These are phyloP conservation scores for Myanophis thanlyinensis DNA, from an alignment of 2,113 vertebrate species.

Conservation along the genomic window DNA sequence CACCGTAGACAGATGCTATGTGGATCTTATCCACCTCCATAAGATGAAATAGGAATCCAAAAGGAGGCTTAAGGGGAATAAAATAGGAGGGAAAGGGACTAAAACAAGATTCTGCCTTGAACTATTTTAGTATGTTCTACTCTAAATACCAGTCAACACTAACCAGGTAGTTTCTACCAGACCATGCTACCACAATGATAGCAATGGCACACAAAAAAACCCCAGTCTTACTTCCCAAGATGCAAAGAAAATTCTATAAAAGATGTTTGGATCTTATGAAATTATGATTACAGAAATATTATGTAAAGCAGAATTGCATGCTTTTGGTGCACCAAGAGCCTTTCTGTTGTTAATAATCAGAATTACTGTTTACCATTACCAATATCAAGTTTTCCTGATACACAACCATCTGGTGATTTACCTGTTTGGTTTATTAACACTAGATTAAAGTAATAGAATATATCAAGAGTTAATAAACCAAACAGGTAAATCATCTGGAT, in stretches of 20 bases:
- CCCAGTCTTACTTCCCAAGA: background rate
- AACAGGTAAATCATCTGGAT: background rate
- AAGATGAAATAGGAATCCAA: background rate
- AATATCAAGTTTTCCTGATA: background rate
- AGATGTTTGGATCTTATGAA: background rate
- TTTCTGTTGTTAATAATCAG: background rate
- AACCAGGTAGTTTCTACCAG: background rate
- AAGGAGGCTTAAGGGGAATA: background rate
- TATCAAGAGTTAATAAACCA: background rate
- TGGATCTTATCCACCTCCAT: background rate
- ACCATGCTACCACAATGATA: background rate
- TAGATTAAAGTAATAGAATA: background rate
- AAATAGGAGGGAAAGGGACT: background rate
- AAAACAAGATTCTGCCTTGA: background rate
- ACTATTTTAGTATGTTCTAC: background rate
- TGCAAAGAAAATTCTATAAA: background rate
- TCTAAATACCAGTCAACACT: background rate
- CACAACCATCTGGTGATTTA: background rate
- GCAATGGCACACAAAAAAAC: background rate
- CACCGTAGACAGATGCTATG: background rate
- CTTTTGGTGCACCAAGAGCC: background rate
- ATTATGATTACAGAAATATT: background rate
- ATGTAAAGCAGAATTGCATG: background rate
- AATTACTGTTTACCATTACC: background rate
- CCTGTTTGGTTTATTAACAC: background rate